Base-by-base conservation (phyloP, 2,888 invertebrate species). In the Hemicrepidius hirtus region DNA sequence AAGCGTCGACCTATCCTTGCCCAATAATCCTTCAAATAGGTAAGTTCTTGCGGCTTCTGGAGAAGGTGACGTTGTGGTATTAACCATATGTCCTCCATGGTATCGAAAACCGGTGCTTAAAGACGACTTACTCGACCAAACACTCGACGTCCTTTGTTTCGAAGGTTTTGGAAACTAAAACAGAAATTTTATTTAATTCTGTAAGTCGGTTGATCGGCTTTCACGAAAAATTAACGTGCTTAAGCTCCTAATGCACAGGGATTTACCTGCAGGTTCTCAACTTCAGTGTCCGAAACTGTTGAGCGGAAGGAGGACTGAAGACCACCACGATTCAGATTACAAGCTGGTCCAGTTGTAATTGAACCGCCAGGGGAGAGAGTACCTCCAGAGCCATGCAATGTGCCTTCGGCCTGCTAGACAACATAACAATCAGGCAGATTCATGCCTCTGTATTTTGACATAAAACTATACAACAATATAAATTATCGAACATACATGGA, bases 241-340 rank as follows among this genome's bases (percentile, higher is more conserved):
- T 69, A 69, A 69, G 69, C 69, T 18, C 69, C 69, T 69, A 69
- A 24, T 68, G 53, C 57, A 68, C 37, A 40, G 12, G 53, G 57
- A 91, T 93, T 92, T 91, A 96, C 95, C 90, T 94, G 94, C 87
- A 94, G 92, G 85, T 94, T 92, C 88, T 95, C 94, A 85, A 95
- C 94, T 89, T 97, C 97, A 84, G 96, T 97, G 87, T 97, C 97
- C 81, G 97, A 97, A 83, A 97, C 94, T 80, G 97, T 95, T 82
- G 96, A 96, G 84, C 97, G 93, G 89, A 95, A 94, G 53, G 91
- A 89, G 82, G 94, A 92, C 87, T 93, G 91, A 82, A 90, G 81
- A 86, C 91, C 93, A 85, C 91, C 91, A 86, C 92, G 92, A 87
- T 90, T 93, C 82, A 88, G 88, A 86, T 90, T 92, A 87, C 90